Base-by-base conservation (phyloP, 1,140 invertebrate species). In the Drosophila subobscura region DNA sequence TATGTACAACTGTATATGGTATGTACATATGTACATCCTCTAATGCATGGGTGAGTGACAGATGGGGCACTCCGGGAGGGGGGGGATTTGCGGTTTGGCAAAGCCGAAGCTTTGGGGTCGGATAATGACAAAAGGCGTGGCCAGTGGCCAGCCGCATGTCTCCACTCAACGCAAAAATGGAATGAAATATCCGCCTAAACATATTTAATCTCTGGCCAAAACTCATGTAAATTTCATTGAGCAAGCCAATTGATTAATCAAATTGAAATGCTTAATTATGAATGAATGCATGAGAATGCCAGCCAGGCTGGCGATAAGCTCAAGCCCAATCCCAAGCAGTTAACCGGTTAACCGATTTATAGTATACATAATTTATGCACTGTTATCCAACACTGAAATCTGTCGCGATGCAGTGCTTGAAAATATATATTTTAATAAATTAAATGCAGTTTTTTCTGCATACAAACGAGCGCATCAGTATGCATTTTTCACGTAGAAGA, bases 341-440 rank as follows among this genome's bases (percentile, higher is more conserved):
- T 33, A 8, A 4, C 29, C 16, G 16, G 10, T 33, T 33, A 33
- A 33, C 10, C 10, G 33, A 6, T 6, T 1, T 5, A 5, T 16
- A 4, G n/a, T 40, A 33, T 46, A 25, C 63, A 65, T 53, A 40
- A 53, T 16, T 67, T 41, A 66, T 12, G 27, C 29, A 27, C 22
- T 29, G 42, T 66, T 67, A 52, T 7, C 25, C 42, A 67, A 55
- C 65, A 68, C 65, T 55, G 63, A 47, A 44, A 27, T 33, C 10
- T 25, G 29, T 12, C 33, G 33, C 1, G 16, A 20, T 44, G 22
- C 23, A 27, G 47, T 29, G 55, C 45, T 47, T 55, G 37, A 72
- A 75, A 75, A 67, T 83, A 75, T 84, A 64, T 79, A 60, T 84
- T 84, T 84, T 67, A 84, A 85, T 85, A 81, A 85, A 85, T 86